Evolutionary conservation across 92 coral and sea anemone genomes (phyloP), one percentile per base, ranked within the genome.

Genomic region (Palythoa heliodiscus): DNA sequence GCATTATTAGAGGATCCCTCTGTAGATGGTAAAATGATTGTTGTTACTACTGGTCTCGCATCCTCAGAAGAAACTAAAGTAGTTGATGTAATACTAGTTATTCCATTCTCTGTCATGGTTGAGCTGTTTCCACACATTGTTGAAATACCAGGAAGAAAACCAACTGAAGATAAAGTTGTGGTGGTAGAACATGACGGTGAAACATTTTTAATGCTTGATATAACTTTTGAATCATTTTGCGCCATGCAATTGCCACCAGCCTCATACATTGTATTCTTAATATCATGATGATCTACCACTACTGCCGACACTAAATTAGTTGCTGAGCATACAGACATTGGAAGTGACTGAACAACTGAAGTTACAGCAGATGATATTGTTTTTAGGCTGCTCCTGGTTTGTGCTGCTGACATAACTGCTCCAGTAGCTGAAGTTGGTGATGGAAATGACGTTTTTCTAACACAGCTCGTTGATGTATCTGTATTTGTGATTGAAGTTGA

Each of bases 251-350:
- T 54, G 20, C 16, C 25, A 22, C 12, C 19, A 39, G 81, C 61
- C 13, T 60, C 48, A 14, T 24, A 4, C 22, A 5, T 2, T 5
- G 43, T 7, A 52, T n/a, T 73, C 14, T 39, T 47, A 73, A 73
- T n/a, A 47, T 73, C 77, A 20, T 47, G 55, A 40, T 53, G 81
- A 19, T 38, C 43, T 10, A 54, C 47, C 38, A 54, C 81, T 53
- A 58, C 64, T 25, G 66, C 57, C 53, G 64, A 35, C 20, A 54
- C 20, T 53, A 22, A 29, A 76, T 37, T 25, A 48, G 43, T 22
- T 52, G 66, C 81, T 76, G 81, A 76, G 20, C 81, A 76, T 58
- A 76, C 38, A 76, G 81, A 17, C 66, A 25, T 54, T 1, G 66
- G 38, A 52, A 76, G 43, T 1, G 66, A 52, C 20, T 76, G 81